These are phyloP conservation scores for Drosophila nigritarsus DNA, from an alignment of 2,888 invertebrate genomes.

Conservation along the genomic window DNA sequence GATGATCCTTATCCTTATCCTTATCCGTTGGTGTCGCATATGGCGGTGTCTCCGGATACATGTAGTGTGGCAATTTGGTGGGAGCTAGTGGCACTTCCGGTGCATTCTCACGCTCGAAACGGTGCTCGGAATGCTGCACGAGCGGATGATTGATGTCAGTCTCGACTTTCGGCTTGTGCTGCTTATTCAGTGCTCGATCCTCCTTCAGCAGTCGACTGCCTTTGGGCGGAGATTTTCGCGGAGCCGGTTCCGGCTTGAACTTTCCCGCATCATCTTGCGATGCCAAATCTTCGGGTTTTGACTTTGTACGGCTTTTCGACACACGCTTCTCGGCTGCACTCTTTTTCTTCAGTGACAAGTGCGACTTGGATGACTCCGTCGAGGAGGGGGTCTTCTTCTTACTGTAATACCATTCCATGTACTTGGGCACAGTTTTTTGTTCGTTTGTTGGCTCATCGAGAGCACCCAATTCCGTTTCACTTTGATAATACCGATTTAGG, in stretches of 20 bases:
- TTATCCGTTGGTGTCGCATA: conserved; percentile 80
- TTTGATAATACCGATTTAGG: conserved; percentile 79
- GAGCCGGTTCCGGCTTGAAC: conserved; percentile 85
- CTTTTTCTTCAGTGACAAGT: conserved; percentile 64
- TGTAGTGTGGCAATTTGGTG: conserved; percentile 88
- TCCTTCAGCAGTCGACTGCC: conserved; percentile 83
- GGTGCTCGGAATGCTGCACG: conserved; percentile 91
- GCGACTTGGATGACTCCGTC: conserved; percentile 72
- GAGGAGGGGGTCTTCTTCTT: conserved; percentile 86
- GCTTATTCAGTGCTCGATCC: conserved; percentile 87
- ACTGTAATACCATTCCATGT: conserved; percentile 91
- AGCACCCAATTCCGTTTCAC: conserved; percentile 84
- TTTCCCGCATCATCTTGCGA: conserved; percentile 84
- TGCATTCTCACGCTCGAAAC: conserved; percentile 88
- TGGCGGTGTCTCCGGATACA: conserved; percentile 87
- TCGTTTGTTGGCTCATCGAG: conserved; percentile 68
- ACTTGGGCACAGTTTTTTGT: conserved; percentile 87
- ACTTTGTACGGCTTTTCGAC: conserved; percentile 78
- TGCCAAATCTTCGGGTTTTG: conserved; percentile 68
- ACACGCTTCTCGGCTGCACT: conserved; percentile 72
- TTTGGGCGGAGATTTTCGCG: conserved; percentile 83
- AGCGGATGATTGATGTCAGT: conserved; percentile 89
- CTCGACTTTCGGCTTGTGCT: conserved; percentile 84
- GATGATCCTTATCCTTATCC: conserved; percentile 62
- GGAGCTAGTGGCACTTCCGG: conserved; percentile 86